These are phyloP conservation scores for Prosapia bicincta DNA, from an alignment of 2,888 invertebrate genomes.

Conservation along the genomic window DNA sequence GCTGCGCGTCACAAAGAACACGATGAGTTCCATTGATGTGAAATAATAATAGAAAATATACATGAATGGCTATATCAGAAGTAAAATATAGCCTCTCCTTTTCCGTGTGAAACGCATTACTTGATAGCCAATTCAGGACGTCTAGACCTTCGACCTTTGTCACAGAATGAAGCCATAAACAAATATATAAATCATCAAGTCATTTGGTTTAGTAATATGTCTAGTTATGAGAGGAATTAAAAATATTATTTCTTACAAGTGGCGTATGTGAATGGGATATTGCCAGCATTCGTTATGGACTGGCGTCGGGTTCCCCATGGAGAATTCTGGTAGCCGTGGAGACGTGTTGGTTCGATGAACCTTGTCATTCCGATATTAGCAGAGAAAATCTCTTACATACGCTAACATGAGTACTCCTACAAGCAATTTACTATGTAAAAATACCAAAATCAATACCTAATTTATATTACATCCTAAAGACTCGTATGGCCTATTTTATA, in stretches of 20 bases:
- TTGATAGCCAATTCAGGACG: background rate
- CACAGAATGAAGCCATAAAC: background rate
- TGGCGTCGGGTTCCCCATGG: background rate
- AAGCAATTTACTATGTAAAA: too few species aligned
- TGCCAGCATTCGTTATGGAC: background rate
- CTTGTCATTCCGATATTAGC: too few species aligned
- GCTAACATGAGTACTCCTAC: too few species aligned
- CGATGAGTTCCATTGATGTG: background rate
- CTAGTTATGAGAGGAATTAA: background rate
- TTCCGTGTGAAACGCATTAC: background rate
- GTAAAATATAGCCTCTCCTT: background rate
- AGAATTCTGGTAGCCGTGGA: background rate
- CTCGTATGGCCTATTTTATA: too few species aligned
- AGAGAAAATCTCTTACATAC: too few species aligned
- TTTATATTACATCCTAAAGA: too few species aligned
- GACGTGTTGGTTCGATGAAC: background rate
- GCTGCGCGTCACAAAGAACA: background rate
- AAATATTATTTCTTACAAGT: background rate
- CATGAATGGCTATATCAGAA: background rate
- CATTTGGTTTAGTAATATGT: background rate
- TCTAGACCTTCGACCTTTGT: background rate
- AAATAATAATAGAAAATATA: background rate
- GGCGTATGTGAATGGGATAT: background rate
- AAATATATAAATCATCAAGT: background rate
- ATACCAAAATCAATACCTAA: too few species aligned